Evolutionary conservation across 2,797 vertebrate genomes (phyloP), one percentile per base, ranked within the genome.

Genomic region (Enteromius thamalakanensis): DNA sequence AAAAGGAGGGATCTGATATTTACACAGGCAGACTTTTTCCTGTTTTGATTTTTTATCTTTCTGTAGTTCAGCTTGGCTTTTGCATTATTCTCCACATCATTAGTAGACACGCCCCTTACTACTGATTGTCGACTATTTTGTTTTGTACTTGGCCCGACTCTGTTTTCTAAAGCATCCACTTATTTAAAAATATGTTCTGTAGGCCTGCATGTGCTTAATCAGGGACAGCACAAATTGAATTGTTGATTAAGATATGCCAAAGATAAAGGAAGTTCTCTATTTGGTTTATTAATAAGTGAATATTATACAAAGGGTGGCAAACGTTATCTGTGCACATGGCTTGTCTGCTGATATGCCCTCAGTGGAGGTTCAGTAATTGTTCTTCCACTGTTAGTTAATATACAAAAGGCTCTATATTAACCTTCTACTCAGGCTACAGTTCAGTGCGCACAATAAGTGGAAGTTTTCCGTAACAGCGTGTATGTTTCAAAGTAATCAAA

Each of bases 211-310:
- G 14, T 60, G 1, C 23, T 70, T n/a, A 26, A 45, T 29, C 45
- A 64, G n/a, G 78, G 34, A 58, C 6, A 3, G 62, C 45, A 14
- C 17, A 79, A 55, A 65, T 40, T 55, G 12, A 40, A 55, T 26
- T 15, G 55, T 37, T 64, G 60, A 82, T 82, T 77, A 86, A 80
- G 47, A 32, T 40, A 71, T 76, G 67, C 23, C 21, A 49, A 64
- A 76, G 17, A 71, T 26, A 49, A 75, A 77, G 58, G 6, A 4
- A 23, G 17, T 47, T 69, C n/a, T 76, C 32, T 37, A 51, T 42
- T 62, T 42, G 12, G 58, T 79, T 80, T 84, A 84, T 77, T 81
- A 81, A 77, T 81, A 37, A 84, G 82, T 15, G 32, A 15, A 14
- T 47, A 26, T 69, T 11, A 34, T 10, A 29, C 62, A 76, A 32